Evolutionary conservation across 1,140 invertebrate genomes (phyloP).

Genomic region (Radopholus similis): DNA sequence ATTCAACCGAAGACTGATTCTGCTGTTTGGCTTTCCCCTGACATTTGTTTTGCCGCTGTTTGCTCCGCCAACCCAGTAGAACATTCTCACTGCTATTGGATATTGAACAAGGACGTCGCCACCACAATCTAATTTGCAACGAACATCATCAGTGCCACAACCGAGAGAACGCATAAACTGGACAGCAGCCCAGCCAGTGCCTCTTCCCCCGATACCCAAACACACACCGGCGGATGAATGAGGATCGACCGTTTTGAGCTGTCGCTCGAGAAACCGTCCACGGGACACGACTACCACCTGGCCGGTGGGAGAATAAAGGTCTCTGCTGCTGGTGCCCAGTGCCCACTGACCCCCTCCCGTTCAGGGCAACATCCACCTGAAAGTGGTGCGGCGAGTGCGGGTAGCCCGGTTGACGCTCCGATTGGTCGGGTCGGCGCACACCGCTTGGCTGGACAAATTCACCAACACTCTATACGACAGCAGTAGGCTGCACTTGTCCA

Average conservation of each 20-base stretch:
- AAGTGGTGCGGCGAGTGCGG: conserved; percentile 27
- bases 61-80: no score
- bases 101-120: no score
- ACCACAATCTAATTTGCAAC: no score
- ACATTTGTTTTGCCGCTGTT: no score
- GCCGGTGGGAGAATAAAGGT: conserved; percentile 18
- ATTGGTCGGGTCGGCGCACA: conserved; percentile 43
- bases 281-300: background rate
- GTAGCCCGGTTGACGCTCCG: conserved; percentile 41
- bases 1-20: no score
- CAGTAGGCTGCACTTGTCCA: no score
- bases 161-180: no score
- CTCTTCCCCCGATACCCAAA: no score
- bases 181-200: no score
- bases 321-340: background rate
- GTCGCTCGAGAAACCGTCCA: conserved; percentile 3
- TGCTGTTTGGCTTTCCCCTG: no score
- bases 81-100: no score
- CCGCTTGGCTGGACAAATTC: conserved; percentile 40
- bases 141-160: no score
- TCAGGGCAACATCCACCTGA: conserved; percentile 39
- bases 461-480: conserved; percentile 38
- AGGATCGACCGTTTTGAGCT: conserved; percentile 13
- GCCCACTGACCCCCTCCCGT: background rate
- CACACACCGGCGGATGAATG: conserved; percentile 5